These are phyloP conservation scores for Callorhinus ursinus DNA, from an alignment of 2,113 vertebrate genomes.

Conservation along the genomic window DNA sequence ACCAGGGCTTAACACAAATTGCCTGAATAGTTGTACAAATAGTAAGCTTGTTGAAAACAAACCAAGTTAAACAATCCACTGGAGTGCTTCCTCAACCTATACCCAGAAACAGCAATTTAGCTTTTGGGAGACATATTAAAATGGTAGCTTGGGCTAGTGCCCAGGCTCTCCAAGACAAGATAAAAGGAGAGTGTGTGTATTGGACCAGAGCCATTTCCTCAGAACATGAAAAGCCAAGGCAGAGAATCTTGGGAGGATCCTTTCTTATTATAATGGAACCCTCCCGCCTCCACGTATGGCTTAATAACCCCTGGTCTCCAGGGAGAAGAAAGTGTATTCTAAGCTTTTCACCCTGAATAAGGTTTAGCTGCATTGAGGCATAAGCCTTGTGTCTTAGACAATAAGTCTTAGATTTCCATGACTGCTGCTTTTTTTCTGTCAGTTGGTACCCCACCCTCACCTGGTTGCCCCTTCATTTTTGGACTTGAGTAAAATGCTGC, in stretches of 20 bases:
- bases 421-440: not conserved
- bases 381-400: not conserved
- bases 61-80: slow-evolving; percentile 56
- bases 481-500: not conserved
- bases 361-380: not conserved
- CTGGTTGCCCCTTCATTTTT: not conserved
- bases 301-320: not conserved
- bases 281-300: not conserved
- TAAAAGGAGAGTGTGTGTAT: slow-evolving; percentile 59
- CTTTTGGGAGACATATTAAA: slow-evolving; percentile 59
- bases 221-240: slow-evolving; percentile 44
- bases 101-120: slow-evolving; percentile 61
- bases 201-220: slow-evolving; percentile 60
- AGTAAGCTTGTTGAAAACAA: slow-evolving; percentile 58
- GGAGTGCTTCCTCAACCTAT: not conserved
- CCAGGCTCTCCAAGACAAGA: slow-evolving; percentile 66
- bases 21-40: slow-evolving; percentile 14
- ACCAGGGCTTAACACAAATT: not conserved
- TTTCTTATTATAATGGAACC: not conserved
- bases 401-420: not conserved
- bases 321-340: not conserved
- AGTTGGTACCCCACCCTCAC: not conserved
- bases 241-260: slow-evolving; percentile 14
- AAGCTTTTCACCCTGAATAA: not conserved
- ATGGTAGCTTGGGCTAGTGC: slow-evolving; percentile 71